A percentile compares a stretch with the other conserved stretches of the same genome.
Evolutionary conservation across 1,140 invertebrate species (phyloP).

Genomic region (Drosophila ercepeae): DNA sequence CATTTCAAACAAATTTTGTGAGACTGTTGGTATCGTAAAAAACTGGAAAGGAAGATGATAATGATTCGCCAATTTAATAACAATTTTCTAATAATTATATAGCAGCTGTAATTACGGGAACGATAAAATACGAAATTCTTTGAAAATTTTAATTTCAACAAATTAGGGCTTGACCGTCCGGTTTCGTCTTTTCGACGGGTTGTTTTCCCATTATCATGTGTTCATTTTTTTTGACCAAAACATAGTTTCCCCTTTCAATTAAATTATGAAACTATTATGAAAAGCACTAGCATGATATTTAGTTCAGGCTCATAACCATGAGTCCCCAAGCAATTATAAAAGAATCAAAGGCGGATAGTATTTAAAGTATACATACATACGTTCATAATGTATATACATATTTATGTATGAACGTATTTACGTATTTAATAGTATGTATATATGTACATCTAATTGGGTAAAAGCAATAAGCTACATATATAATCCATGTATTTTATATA

Average conservation of each 20-base stretch:
- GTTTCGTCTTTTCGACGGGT: background rate
- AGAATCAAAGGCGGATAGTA: background rate
- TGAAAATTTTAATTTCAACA: conserved; percentile 57
- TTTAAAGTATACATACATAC: no score
- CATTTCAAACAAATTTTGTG: background rate
- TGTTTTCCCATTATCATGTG: background rate
- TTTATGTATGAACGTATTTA: background rate
- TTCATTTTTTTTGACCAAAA: background rate
- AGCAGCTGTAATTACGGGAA: conserved; percentile 49
- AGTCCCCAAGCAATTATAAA: background rate
- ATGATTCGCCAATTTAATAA: conserved; percentile 70
- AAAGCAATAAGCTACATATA: no score
- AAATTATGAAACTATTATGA: background rate
- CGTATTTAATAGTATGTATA: background rate
- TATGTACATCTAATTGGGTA: background rate
- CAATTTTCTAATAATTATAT: conserved; percentile 69
- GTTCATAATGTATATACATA: no score
- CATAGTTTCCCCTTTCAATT: background rate
- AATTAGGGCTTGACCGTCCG: conserved; percentile 15
- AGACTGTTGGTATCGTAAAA: background rate
- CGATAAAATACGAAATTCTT: conserved; percentile 55
- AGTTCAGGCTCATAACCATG: background rate
- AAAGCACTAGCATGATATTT: background rate
- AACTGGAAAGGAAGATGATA: conserved; percentile 47
- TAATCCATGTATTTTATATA: no score